phyloP scores from a whole-genome alignment of 1,140 invertebrate genomes.

The Melitaea cinxia region DNA sequence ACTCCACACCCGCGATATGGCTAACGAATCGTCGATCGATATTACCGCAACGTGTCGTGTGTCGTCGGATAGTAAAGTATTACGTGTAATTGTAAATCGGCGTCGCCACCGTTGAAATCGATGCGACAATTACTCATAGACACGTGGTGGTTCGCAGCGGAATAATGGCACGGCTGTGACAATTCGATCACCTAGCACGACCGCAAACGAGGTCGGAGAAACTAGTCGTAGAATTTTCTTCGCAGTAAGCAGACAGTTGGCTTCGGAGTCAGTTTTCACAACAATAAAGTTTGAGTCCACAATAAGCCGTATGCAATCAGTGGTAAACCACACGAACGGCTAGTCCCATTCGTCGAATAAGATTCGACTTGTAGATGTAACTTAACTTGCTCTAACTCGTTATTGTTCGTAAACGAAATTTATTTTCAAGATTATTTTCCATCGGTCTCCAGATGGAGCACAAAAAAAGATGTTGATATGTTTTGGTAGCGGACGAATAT shows the following conservation, averaged over 20 bases:
- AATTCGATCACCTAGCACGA: conserved; percentile 41
- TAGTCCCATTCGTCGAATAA: conserved; percentile 1
- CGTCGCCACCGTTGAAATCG: conserved; percentile 29
- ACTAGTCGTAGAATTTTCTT: conserved; percentile 49
- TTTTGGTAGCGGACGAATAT: background rate
- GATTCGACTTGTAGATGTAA: too few relatives aligned
- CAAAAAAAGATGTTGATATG: background rate
- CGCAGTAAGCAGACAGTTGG: conserved; percentile 26
- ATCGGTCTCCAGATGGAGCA: background rate
- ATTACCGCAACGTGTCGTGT: conserved; percentile 9
- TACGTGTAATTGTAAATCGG: conserved; percentile 21
- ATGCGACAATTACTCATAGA: conserved; percentile 56
- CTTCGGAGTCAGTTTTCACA: conserved; percentile 39
- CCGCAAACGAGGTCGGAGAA: conserved; percentile 49
- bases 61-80: conserved; percentile 10
- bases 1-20: background rate
- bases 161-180: conserved; percentile 38
- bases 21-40: conserved; percentile 16
- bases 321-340: conserved; percentile 13
- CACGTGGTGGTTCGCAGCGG: conserved; percentile 56
- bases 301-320: conserved; percentile 31
- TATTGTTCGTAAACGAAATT: background rate
- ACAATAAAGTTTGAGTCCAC: conserved; percentile 41
- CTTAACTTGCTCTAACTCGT: background rate
- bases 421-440: background rate